A percentile compares a stretch with the other conserved stretches of the same genome.
Conservation (phyloP, 2,797 vertebrate genomes). For the Champsocephalus gunnari region DNA sequence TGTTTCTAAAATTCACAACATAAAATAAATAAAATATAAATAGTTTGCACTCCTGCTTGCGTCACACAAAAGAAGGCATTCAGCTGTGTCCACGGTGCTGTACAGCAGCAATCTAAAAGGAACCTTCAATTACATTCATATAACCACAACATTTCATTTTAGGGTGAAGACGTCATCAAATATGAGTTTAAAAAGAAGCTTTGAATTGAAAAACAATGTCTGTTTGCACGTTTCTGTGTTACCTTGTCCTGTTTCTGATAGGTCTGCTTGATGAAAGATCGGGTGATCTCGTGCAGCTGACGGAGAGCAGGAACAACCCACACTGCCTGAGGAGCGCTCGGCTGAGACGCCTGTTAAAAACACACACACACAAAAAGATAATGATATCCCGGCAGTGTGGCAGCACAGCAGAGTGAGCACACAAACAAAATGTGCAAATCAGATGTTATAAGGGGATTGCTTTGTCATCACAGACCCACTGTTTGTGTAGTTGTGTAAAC, state of each 20-base stretch:
- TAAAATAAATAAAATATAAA: too few relatives aligned
- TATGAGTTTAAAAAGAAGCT: too few relatives aligned
- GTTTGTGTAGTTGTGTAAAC: constrained; percentile 19
- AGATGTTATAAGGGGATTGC: constrained; percentile 6
- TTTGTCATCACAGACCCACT: constrained; percentile 28
- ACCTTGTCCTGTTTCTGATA: constrained; percentile 99
- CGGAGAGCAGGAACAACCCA: constrained; percentile 98
- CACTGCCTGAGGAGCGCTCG: constrained; percentile 95
- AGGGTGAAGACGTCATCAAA: too few relatives aligned
- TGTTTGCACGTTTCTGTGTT: constrained; percentile 2
- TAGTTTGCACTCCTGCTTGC: too few relatives aligned
- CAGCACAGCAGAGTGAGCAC: constrained; percentile 5
- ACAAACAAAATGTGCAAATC: not conserved
- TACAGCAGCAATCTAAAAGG: too few relatives aligned
- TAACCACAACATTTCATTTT: too few relatives aligned
- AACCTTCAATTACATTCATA: too few relatives aligned
- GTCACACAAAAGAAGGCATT: too few relatives aligned
- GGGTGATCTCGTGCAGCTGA: constrained; percentile 98
- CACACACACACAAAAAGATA: constrained; percentile 16
- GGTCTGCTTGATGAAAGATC: constrained; percentile 98
- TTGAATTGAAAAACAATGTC: too few relatives aligned
- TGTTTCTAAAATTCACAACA: too few relatives aligned
- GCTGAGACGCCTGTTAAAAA: constrained; percentile 91
- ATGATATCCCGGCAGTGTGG: constrained; percentile 8
- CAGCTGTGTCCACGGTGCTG: too few relatives aligned